phyloP scores from a whole-genome alignment of 2,113 vertebrate genomes.

The Porphyrio hochstetteri region DNA sequence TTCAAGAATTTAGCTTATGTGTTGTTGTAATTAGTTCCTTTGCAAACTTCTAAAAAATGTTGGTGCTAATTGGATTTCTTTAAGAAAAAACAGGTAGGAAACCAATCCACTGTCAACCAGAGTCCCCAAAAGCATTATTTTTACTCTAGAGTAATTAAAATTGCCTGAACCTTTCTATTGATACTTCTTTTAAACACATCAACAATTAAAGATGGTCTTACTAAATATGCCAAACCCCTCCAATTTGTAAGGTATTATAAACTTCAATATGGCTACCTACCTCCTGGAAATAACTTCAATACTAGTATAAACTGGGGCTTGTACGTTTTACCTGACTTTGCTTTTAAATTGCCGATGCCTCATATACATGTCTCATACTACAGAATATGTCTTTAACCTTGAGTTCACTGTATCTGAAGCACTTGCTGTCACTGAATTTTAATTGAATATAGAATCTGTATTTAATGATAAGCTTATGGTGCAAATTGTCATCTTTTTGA shows the following conservation, averaged over 20 bases:
- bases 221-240: background rate
- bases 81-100: background rate
- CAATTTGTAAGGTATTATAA: background rate
- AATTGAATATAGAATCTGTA: background rate
- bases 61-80: background rate
- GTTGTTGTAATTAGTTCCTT: background rate
- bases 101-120: background rate
- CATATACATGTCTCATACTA: background rate
- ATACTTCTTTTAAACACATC: background rate
- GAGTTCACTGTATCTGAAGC: background rate
- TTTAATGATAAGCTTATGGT: background rate
- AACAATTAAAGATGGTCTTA: background rate
- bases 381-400: background rate
- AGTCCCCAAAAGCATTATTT: background rate
- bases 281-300: background rate
- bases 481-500: background rate
- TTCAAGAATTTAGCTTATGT: background rate
- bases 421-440: background rate
- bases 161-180: background rate
- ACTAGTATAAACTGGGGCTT: background rate
- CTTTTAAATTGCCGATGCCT: background rate
- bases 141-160: background rate
- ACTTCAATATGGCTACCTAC: background rate
- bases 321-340: background rate
- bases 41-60: background rate